Percentiles rank a stretch among this genome's conserved stretches.
Conservation (phyloP, 2,797 vertebrate species). For the Anableps anableps region DNA sequence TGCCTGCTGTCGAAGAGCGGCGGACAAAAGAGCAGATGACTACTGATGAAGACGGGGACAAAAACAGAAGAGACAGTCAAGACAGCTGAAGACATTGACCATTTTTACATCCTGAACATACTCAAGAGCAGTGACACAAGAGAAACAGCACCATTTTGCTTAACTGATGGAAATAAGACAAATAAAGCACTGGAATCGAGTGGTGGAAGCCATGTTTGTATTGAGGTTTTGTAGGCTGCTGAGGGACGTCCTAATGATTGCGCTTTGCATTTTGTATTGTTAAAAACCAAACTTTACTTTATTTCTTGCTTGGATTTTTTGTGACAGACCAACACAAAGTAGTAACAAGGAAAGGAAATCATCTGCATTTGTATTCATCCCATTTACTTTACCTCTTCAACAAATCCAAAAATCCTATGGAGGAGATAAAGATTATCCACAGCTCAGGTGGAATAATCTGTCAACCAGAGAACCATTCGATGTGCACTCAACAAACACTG, state of each 20-base stretch:
- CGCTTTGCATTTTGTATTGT: neutral
- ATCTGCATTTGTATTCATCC: neutral
- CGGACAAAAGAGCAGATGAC: constrained; percentile 75
- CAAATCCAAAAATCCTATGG: neutral
- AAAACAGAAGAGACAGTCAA: constrained; percentile 67
- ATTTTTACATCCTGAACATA: constrained; percentile 23
- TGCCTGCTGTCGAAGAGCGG: constrained; percentile 80
- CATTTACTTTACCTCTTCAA: neutral
- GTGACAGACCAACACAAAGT: neutral
- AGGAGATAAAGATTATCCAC: too few species aligned
- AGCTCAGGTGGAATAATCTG: too few species aligned
- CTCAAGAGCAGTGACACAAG: constrained; percentile 12
- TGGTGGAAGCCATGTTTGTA: neutral
- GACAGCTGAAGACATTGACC: constrained; percentile 35
- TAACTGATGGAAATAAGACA: neutral
- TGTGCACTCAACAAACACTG: too few species aligned
- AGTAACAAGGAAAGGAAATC: neutral
- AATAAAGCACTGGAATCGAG: neutral
- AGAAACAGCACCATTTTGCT: neutral
- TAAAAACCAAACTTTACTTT: neutral
- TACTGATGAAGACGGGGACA: constrained; percentile 67
- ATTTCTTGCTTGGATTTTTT: neutral
- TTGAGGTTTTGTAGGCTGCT: neutral
- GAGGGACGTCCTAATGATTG: neutral
- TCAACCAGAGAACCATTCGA: too few species aligned